Evolutionary conservation across 2,888 invertebrate species (phyloP).

Genomic region (Sarcophaga caerulescens): DNA sequence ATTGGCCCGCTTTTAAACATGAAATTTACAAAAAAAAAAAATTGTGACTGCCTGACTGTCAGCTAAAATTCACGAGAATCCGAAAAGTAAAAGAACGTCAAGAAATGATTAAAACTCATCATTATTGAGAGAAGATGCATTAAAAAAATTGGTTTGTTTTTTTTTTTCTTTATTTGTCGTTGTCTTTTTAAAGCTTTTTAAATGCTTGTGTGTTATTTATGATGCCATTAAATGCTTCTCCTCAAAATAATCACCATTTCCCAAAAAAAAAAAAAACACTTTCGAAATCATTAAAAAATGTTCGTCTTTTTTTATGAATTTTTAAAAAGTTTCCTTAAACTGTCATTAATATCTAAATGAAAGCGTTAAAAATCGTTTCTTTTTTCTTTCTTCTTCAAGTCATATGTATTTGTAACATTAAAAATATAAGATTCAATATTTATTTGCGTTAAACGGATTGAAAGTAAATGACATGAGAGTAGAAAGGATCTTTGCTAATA

Average conservation of each 20-base stretch:
- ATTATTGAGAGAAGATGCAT: constrained; percentile 58
- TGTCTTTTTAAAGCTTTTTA: constrained; percentile 1
- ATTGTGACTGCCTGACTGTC: constrained; percentile 7
- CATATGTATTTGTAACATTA: too few relatives aligned
- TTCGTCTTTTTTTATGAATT: not conserved
- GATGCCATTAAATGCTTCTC: constrained; percentile 51
- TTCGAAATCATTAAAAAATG: constrained; percentile 24
- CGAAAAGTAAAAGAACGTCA: constrained; percentile 29
- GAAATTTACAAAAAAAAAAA: not conserved
- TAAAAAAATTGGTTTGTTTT: constrained; percentile 20
- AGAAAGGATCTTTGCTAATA: too few relatives aligned
- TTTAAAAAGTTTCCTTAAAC: not conserved
- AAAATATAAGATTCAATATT: too few relatives aligned
- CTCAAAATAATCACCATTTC: not conserved
- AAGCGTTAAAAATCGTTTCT: too few relatives aligned
- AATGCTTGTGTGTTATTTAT: constrained; percentile 55
- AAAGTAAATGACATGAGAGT: too few relatives aligned
- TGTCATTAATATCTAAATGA: not conserved
- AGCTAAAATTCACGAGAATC: not conserved
- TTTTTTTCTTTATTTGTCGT: too few relatives aligned
- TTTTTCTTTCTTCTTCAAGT: too few relatives aligned
- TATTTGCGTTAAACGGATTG: too few relatives aligned
- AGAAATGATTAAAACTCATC: constrained; percentile 68
- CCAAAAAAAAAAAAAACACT: constrained; percentile 20
- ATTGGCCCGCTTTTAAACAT: constrained; percentile 50